Evolutionary conservation across 2,797 vertebrate species (phyloP), one percentile per base, ranked within the genome.

Genomic region (Eutrigla gurnardus): DNA sequence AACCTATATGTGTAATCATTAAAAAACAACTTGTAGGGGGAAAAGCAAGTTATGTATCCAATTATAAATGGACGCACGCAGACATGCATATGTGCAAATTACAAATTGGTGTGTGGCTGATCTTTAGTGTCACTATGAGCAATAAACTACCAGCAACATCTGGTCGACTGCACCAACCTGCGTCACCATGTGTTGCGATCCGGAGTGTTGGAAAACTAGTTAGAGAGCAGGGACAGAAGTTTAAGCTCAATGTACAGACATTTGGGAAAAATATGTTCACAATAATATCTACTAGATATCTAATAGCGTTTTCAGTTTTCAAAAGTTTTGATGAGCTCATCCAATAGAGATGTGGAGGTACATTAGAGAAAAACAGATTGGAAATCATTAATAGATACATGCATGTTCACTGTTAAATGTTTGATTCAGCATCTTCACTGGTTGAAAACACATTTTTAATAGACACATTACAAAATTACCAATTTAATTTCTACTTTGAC

Each of bases 401-500:
- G 13, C 17, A 2, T 15, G 11, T n/a, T 50, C 18, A 8, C 13
- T 9, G 25, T 57, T 46, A 54, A 57, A 63, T 59, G 43, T 67
- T 12, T 62, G 7, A 72, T 60, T 70, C 9, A 9, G 42, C 35
- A 42, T 62, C 39, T 40, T 32, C 5, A n/a, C 15, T 65, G 17
- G 17, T 32, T 69, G 8, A 42, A 40, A 37, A 63, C 18, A 42
- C 7, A 47, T 59, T 58, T 42, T 35, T 6, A 25, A 67, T 13
- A 14, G 37, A 60, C 32, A n/a, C 4, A 65, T 8, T n/a, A 39
- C 1, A 37, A 81, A 66, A 64, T 39, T 33, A 45, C 5, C 14
- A 49, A 25, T 58, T 63, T 1, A n/a, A 39, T 71, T 75, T 57
- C 11, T 37, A 14, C 43, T 77, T 52, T 35, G 36, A 65, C 32